Evolutionary conservation across 2,797 vertebrate species (phyloP).

Genomic region (Dallia pectoralis): DNA sequence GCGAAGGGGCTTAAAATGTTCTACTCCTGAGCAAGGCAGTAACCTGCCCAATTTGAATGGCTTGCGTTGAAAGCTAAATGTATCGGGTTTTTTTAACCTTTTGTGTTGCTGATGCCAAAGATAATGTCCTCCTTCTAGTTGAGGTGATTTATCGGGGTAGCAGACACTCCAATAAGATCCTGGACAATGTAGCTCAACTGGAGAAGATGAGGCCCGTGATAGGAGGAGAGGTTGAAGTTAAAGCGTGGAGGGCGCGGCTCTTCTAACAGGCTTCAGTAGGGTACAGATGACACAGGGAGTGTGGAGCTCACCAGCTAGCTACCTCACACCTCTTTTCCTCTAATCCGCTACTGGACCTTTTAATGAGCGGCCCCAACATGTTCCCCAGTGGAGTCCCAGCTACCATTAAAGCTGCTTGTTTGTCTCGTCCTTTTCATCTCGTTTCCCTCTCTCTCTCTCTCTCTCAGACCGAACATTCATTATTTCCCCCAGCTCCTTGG

Average conservation of each 20-base stretch:
- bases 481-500: conserved; percentile 63
- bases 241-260: not conserved
- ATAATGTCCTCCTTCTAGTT: no score
- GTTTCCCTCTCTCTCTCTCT: conserved; percentile 56
- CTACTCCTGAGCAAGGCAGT: no score
- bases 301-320: conserved; percentile 34
- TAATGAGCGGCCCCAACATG: conserved; percentile 65
- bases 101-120: no score
- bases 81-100: no score
- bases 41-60: no score
- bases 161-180: not conserved
- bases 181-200: conserved; percentile 16
- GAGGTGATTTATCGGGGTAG: not conserved
- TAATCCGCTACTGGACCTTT: conserved; percentile 48
- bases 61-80: no score
- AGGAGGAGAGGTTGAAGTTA: conserved; percentile 14
- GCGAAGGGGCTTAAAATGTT: no score
- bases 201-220: conserved; percentile 22
- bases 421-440: conserved; percentile 69
- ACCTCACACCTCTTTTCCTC: conserved; percentile 3
- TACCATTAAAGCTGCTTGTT: conserved; percentile 69
- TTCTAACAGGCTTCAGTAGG: not conserved
- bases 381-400: conserved; percentile 62
- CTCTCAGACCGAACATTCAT: conserved; percentile 67
- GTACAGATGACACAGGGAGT: conserved; percentile 33